Evolutionary conservation across 2,888 invertebrate genomes (phyloP).

Genomic region (Bedellia somnulentella): DNA sequence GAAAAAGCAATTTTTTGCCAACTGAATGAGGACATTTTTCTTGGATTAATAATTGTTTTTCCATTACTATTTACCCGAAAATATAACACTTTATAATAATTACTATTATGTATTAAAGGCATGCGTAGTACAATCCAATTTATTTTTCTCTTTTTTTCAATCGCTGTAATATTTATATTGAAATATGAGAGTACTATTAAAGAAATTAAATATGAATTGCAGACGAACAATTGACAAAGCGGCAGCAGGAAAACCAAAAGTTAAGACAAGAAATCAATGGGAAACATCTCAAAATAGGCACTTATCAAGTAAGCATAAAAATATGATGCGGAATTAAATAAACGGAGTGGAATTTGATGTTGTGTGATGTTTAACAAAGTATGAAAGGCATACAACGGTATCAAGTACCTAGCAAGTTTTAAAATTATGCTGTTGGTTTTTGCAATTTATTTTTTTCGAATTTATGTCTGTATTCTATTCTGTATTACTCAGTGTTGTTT

Average conservation of each 20-base stretch:
- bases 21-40: neutral
- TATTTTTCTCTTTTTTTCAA: neutral
- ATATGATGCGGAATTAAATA: no score
- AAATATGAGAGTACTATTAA: neutral
- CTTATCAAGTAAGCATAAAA: constrained; percentile 37
- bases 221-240: constrained; percentile 18
- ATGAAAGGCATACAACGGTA: no score
- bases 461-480: no score
- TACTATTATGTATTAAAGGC: neutral
- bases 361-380: no score
- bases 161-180: neutral
- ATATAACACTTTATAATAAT: no score
- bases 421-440: no score
- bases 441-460: no score
- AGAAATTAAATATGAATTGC: constrained; percentile 8
- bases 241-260: constrained; percentile 14
- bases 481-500: no score
- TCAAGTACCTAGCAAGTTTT: no score
- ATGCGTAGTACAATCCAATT: neutral
- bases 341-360: no score
- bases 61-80: no score
- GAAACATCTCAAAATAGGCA: constrained; percentile 37
- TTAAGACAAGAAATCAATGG: constrained; percentile 33
- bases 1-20: neutral
- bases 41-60: no score